Conservation (phyloP, 2,797 vertebrate genomes). For the Danio albolineatus region DNA sequence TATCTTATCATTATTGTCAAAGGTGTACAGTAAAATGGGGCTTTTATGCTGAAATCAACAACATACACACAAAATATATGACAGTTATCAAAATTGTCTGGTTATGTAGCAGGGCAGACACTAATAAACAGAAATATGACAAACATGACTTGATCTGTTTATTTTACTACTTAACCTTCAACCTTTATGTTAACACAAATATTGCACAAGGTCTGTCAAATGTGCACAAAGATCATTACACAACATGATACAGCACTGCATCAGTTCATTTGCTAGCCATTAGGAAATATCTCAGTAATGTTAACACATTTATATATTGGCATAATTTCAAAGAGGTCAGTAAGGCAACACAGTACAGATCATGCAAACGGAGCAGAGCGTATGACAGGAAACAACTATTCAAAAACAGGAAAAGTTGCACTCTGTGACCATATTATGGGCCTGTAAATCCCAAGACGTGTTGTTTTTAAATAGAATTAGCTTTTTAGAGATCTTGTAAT, state of each 20-base stretch:
- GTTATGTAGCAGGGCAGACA: slow-evolving; percentile 3
- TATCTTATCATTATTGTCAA: too few species aligned
- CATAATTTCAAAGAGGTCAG: slow-evolving; percentile 64
- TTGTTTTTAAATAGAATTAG: slow-evolving; percentile 26
- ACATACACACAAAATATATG: background rate
- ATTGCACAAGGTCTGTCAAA: slow-evolving; percentile 58
- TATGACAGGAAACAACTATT: slow-evolving; percentile 51
- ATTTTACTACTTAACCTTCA: slow-evolving; percentile 44
- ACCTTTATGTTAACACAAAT: slow-evolving; percentile 50
- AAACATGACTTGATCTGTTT: slow-evolving; percentile 13
- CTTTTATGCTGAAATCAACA: too few species aligned
- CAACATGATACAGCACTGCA: slow-evolving; percentile 55
- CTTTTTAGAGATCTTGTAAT: background rate
- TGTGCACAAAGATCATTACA: slow-evolving; percentile 59
- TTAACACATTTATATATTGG: slow-evolving; percentile 53
- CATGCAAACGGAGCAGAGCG: slow-evolving; percentile 61
- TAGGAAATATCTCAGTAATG: slow-evolving; percentile 41
- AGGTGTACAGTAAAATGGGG: too few species aligned
- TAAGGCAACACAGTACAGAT: slow-evolving; percentile 77
- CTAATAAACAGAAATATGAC: slow-evolving; percentile 52
- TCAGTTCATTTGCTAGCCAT: slow-evolving; percentile 39
- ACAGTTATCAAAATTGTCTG: slow-evolving; percentile 25
- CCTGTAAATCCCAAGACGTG: slow-evolving; percentile 22
- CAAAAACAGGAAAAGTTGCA: slow-evolving; percentile 38
- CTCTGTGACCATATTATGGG: slow-evolving; percentile 24